Percentiles rank a stretch among this genome's conserved stretches.
Evolutionary conservation across 1,140 invertebrate genomes (phyloP).

Genomic region (Fopius arisanus): DNA sequence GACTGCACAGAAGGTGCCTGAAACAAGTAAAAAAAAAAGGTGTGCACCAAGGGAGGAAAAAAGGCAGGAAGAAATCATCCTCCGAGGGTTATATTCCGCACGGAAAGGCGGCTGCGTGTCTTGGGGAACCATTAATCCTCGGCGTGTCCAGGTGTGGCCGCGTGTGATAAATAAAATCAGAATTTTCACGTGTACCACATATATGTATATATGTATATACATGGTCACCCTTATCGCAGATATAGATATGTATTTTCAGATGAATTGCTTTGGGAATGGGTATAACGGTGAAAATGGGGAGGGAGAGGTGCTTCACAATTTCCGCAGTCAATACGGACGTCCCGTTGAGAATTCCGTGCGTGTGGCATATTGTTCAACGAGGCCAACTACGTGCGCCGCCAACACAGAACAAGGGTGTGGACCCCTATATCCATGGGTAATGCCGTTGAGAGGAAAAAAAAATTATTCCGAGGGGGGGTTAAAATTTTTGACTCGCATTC

Average conservation of each 20-base stretch:
- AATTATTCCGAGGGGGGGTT: not conserved
- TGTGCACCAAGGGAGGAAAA: not conserved
- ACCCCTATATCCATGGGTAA: not conserved
- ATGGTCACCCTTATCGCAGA: not conserved
- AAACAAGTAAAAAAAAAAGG: not conserved
- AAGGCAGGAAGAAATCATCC: not conserved
- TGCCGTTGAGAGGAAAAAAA: not conserved
- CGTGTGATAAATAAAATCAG: conserved; percentile 24
- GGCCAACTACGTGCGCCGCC: conserved; percentile 25
- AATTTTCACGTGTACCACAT: conserved; percentile 16
- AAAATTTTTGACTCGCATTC: not conserved
- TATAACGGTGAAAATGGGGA: not conserved
- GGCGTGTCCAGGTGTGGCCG: conserved; percentile 13
- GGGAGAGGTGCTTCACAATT: conserved; percentile 18
- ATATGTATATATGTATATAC: not conserved
- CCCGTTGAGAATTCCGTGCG: conserved; percentile 28
- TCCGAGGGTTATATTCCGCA: conserved; percentile 3
- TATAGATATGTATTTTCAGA: not conserved
- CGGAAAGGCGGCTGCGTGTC: conserved; percentile 13
- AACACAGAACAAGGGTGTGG: not conserved
- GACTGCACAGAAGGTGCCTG: not conserved
- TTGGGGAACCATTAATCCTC: conserved; percentile 18
- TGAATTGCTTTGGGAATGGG: conserved; percentile 2
- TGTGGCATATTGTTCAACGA: conserved; percentile 29
- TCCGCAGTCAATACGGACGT: conserved; percentile 31